Base-by-base conservation (phyloP, 1,140 invertebrate species). In the Achroia grisella region DNA sequence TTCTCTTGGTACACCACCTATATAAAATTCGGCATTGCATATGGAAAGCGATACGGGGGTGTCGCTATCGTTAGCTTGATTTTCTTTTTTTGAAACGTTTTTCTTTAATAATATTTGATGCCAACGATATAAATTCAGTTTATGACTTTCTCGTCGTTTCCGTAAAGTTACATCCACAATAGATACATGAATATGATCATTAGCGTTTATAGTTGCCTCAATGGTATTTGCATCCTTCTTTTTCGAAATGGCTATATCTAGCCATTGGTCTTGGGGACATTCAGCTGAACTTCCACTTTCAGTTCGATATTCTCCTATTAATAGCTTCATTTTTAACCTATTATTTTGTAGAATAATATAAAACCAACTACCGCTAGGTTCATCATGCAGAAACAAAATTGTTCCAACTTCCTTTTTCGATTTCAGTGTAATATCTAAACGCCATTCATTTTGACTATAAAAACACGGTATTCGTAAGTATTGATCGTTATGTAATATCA, bases 401-500 rank as follows among this genome's bases (percentile, higher is more conserved):
- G 71, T 65, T n/a, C 80, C 80, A 9, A 46, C 52, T 12, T 71
- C 66, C 13, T 43, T 46, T 51, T 62, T 69, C 2, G 74, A 54
- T 52, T 73, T 80, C 8, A 81, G 15, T n/a, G 76, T 80, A 17
- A 84, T 17, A 31, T 74, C 63, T 28, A 84, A 34, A n/a, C 44
- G 49, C 80, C 80, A 84, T 31, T 66, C 66, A 11, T 70, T 48
- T 49, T 70, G 62, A 41, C 50, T 37, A 6, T 55, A 30, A 51
- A 77, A 82, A 55, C 77, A 84, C 0, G 77, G 72, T 28, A 82
- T 11, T 10, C 78, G 60, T 29, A 84, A 42, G 44, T 75, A 82
- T 12, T 80, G 60, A 28, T 66, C 74, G 32, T 66, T 57, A 13
- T 70, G 52, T 5, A 84, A 28, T 17, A 31, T 43, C 39, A 84